Conservation (phyloP, 1,140 invertebrate genomes). For the Macrobrachium nipponense region DNA sequence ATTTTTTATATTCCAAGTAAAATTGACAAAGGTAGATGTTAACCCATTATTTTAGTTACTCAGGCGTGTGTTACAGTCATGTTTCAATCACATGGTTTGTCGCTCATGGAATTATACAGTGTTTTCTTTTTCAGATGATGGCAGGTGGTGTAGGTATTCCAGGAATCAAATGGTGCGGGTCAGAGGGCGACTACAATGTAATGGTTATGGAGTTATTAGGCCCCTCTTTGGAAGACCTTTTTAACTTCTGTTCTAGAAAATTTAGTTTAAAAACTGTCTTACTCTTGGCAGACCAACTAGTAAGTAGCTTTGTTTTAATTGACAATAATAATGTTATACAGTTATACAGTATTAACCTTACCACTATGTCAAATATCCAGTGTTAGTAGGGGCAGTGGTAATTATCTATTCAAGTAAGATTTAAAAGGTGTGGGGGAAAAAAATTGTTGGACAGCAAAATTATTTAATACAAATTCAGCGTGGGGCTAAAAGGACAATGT, state of each 20-base stretch:
- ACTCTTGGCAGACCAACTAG: slow-evolving; percentile 96
- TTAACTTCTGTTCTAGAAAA: slow-evolving; percentile 95
- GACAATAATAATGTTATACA: too few species aligned
- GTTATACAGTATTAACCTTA: too few species aligned
- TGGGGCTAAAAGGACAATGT: too few species aligned
- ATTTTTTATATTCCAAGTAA: neutral
- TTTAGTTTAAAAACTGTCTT: slow-evolving; percentile 98
- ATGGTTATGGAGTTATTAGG: slow-evolving; percentile 97
- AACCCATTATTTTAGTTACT: too few species aligned
- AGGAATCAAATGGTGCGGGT: slow-evolving; percentile 81
- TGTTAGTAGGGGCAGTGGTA: too few species aligned
- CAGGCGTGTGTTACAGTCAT: too few species aligned
- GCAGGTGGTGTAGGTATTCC: slow-evolving; percentile 96
- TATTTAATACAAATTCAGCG: too few species aligned
- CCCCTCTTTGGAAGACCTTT: slow-evolving; percentile 95
- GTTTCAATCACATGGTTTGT: too few species aligned
- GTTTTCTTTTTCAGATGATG: slow-evolving; percentile 74
- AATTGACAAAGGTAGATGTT: neutral
- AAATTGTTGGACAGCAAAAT: too few species aligned
- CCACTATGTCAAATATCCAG: too few species aligned
- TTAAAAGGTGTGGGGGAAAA: too few species aligned
- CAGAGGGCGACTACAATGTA: slow-evolving; percentile 87
- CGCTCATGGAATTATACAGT: neutral
- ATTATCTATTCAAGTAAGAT: too few species aligned
- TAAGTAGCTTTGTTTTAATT: slow-evolving; percentile 71